Evolutionary conservation across 2,113 vertebrate species (phyloP).

Genomic region (Cyanoramphus novaezelandiae): DNA sequence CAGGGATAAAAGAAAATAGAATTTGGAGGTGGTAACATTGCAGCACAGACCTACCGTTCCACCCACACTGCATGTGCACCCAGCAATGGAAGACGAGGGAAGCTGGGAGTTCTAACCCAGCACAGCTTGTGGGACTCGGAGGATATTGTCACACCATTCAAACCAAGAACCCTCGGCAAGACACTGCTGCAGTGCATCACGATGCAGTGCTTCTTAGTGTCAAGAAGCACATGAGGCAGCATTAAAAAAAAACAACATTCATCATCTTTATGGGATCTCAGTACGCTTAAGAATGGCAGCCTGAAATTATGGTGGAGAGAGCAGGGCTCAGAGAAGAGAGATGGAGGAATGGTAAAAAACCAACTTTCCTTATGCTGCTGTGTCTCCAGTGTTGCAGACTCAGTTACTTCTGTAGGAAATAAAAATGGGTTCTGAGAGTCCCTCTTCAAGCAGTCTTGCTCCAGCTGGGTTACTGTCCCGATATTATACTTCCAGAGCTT

Average conservation of each 20-base stretch:
- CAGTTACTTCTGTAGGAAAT: neutral
- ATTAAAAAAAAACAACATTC: neutral
- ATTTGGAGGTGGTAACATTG: neutral
- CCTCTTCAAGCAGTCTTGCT: neutral
- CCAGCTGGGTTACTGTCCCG: neutral
- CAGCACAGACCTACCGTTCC: neutral
- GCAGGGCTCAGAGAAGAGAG: neutral
- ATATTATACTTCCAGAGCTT: neutral
- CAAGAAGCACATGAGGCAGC: neutral
- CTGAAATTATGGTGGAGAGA: neutral
- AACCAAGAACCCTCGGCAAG: neutral
- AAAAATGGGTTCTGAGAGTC: neutral
- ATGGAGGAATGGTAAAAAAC: neutral
- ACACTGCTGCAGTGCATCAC: neutral
- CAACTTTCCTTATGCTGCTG: neutral
- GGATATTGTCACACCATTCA: neutral
- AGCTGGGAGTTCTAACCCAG: neutral
- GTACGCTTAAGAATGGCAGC: neutral
- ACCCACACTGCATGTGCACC: rapidly evolving
- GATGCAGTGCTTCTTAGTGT: neutral
- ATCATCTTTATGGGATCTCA: neutral
- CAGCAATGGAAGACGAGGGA: neutral
- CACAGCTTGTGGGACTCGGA: rapidly evolving
- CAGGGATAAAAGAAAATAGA: neutral
- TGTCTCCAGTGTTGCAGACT: neutral